Evolutionary conservation across 2,888 invertebrate species (phyloP).

Genomic region (Drosophila anomalipes): DNA sequence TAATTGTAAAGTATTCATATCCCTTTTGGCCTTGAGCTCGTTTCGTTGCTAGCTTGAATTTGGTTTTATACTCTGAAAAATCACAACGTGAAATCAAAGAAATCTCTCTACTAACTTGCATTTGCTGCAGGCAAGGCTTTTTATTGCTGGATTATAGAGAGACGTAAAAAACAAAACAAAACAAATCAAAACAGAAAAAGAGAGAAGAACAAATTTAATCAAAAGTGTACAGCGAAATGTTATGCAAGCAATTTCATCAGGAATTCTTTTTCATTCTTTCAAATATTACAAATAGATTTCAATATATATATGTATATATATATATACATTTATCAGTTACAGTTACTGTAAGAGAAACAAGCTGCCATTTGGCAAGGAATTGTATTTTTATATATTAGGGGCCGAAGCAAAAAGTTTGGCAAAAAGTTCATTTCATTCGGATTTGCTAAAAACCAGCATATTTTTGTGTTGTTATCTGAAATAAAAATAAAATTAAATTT

Average conservation of each 20-base stretch:
- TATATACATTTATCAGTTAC: conserved; percentile 61
- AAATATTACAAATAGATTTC: conserved; percentile 73
- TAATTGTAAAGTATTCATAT: conserved; percentile 37
- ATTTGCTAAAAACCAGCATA: conserved; percentile 69
- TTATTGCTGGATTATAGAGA: background rate
- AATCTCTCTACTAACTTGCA: conserved; percentile 31
- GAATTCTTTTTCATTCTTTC: conserved; percentile 37
- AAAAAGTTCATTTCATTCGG: conserved; percentile 72
- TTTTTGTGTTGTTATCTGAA: conserved; percentile 50
- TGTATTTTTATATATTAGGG: conserved; percentile 36
- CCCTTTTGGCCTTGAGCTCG: background rate
- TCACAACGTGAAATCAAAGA: conserved; percentile 38
- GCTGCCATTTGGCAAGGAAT: conserved; percentile 43
- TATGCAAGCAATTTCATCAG: conserved; percentile 65
- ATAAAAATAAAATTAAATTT: background rate
- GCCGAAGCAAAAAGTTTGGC: conserved; percentile 42
- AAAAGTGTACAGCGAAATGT: conserved; percentile 57
- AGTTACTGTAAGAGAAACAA: conserved; percentile 33
- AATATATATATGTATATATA: conserved; percentile 71
- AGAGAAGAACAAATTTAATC: conserved; percentile 65
- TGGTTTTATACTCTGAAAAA: conserved; percentile 17
- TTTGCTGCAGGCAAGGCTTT: conserved; percentile 27
- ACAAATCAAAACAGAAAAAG: conserved; percentile 5
- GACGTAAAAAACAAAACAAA: conserved; percentile 2
- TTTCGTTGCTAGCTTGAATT: conserved; percentile 14